Evolutionary conservation across 1,140 invertebrate genomes (phyloP).

Genomic region (Neodiprion pinetum): DNA sequence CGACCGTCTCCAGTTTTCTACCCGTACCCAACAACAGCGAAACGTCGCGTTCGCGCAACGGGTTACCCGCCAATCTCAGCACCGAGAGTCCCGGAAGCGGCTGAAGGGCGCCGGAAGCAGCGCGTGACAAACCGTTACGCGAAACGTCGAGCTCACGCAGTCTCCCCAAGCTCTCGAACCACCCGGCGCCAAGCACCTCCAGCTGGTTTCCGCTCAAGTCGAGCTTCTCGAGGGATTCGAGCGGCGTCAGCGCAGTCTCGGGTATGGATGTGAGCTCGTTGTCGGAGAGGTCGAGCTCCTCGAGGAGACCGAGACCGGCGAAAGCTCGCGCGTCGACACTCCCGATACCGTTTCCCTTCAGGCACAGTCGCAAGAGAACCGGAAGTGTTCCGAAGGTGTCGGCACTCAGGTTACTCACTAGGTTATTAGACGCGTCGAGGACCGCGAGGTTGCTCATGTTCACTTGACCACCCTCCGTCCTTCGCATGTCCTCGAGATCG

Average conservation of each 20-base stretch:
- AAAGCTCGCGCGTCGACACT: conserved; percentile 65
- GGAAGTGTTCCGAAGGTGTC: conserved; percentile 47
- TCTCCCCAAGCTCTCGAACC: conserved; percentile 70
- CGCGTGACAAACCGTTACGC: conserved; percentile 73
- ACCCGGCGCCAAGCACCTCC: conserved; percentile 62
- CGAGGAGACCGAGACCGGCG: conserved; percentile 51
- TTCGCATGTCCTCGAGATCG: conserved; percentile 44
- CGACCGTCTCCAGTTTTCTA: conserved; percentile 76
- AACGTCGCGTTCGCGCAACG: conserved; percentile 67
- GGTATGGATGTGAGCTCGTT: conserved; percentile 70
- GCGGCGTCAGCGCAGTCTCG: conserved; percentile 63
- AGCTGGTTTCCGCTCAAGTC: conserved; percentile 77
- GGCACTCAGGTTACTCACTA: conserved; percentile 39
- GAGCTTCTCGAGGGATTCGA: conserved; percentile 71
- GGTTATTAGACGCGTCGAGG: conserved; percentile 69
- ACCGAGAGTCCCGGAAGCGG: conserved; percentile 78
- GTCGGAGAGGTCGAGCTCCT: conserved; percentile 68
- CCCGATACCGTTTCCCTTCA: conserved; percentile 64
- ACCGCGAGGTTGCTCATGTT: conserved; percentile 46
- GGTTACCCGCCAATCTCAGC: conserved; percentile 77
- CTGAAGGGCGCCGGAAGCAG: conserved; percentile 76
- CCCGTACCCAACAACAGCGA: conserved; percentile 74
- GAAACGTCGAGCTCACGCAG: conserved; percentile 84
- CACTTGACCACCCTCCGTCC: conserved; percentile 13
- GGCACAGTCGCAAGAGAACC: conserved; percentile 60